These are phyloP conservation scores for Neotragus pygmaeus DNA, from an alignment of 2,113 vertebrate genomes.

Conservation along the genomic window DNA sequence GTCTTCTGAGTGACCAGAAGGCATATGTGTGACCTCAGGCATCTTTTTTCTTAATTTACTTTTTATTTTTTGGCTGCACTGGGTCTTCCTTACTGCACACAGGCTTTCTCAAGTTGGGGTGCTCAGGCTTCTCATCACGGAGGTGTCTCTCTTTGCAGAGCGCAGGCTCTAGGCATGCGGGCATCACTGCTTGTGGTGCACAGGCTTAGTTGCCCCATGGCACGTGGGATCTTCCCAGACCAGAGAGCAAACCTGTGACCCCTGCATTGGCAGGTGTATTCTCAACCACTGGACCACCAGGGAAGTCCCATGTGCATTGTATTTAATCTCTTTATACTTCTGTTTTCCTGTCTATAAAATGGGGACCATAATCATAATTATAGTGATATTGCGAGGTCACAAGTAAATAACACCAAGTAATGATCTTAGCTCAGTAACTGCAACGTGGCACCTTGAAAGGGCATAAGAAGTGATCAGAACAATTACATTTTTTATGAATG, in stretches of 20 bases:
- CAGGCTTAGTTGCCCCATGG: background rate
- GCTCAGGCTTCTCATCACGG: background rate
- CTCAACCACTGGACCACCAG: background rate
- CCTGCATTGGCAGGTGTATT: background rate
- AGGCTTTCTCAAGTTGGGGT: background rate
- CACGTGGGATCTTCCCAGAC: background rate
- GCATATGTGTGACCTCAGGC: background rate
- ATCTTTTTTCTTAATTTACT: background rate
- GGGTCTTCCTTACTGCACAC: background rate
- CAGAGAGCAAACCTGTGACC: background rate
- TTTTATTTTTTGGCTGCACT: background rate
- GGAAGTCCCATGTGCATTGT: background rate
- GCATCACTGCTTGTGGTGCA: background rate
- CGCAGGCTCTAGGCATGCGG: fast-evolving
- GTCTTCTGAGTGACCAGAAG: too few relatives aligned
- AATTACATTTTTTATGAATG: background rate
- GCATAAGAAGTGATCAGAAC: background rate
- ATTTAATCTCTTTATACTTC: background rate
- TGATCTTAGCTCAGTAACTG: background rate
- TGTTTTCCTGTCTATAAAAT: background rate
- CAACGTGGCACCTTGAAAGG: background rate
- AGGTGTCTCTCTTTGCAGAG: background rate
- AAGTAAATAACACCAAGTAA: background rate
- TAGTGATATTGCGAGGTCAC: background rate
- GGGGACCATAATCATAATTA: background rate